Base-by-base conservation (phyloP, 2,888 invertebrate genomes). In the Sinodicranocentrus sp. region DNA sequence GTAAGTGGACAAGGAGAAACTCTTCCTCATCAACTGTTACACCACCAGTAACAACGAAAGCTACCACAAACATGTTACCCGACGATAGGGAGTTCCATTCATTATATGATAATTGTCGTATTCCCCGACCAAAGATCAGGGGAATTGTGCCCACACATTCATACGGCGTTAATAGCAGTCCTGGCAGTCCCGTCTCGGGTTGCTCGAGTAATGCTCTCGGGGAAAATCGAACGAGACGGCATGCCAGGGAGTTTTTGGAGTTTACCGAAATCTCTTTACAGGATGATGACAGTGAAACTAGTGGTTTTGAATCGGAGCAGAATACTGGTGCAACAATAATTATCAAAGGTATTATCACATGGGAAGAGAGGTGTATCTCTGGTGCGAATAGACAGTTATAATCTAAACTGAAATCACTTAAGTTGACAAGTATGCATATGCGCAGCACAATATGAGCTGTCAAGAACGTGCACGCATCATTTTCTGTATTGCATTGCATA, bases 141-240 rank as follows among this genome's bases (percentile, higher is more conserved):
- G 78, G 82, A 52, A 77, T 86, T 28, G 84, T 86, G 39, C 86
- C 86, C 10, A 86, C 86, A 0, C 86, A 86, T 75, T 86, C 86
- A 6, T 86, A 84, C 48, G 86, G 86, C 13, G 79, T 84, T 57
- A 61, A 44, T n/a, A 72, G 65, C 28, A 78, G 17, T 68, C 77
- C 77, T 8, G 72, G 68, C 44, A 77, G 75, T 57, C 84, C 84
- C 15, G 70, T 75, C 6, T 72, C 75, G 15, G 57, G 68, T 39
- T 77, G 83, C 21, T 76, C 76, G 23, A 84, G 75, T 75, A n/a
- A 19, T 19, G 44, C 25, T 43, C 19, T 44, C 33, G 73, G 73
- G 44, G 73, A 68, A 48, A 76, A 68, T 33, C 43, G 61, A 28
- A 28, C n/a, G 23, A 44, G 43, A 21, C 59, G 80, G 8, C 52